Base-by-base conservation (phyloP, 1,140 invertebrate genomes). In the Philotrypesis tridentata region DNA sequence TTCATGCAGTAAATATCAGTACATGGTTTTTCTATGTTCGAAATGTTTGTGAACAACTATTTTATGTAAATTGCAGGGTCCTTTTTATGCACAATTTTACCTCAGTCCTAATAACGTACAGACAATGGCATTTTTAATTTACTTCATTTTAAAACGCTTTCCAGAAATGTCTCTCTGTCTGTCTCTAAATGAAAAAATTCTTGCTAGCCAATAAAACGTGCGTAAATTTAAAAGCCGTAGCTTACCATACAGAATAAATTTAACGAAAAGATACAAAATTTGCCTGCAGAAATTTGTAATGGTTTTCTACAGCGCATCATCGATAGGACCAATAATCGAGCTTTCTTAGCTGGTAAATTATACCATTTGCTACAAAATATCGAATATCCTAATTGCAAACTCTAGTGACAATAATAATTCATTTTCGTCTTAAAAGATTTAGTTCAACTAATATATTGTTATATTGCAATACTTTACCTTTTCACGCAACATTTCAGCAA, bases 331-430 rank as follows among this genome's bases (percentile, higher is more conserved):
- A 88, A 37, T 61, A 68, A 83, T 82, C 75, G 85, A 12, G 81
- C 37, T 17, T 82, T 61, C 25, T 71, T 73, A 12, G 40, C 48
- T 61, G 82, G 67, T 23, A 83, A 85, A 31, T 83, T 82, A 37
- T 86, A 86, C 87, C 86, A 88, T 9, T 84, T 40, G 23, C 85
- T 85, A 27, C 79, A 74, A 48, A 87, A 88, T 68, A 84, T 85
- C 14, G 85, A 84, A 7, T 83, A 78, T 17, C 81, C 71, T 25
- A 87, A 74, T 27, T 84, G 75, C n/a, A 77, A 78, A 70, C 84
- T 88, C 87, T 88, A 55, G n/a, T 55, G 5, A 6, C n/a, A 7
- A 12, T 65, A 25, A 29, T 21, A n/a, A 55, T 6, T 21, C 1
- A 55, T 14, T 17, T 0, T 1, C 17, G 23, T 65, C 27, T 25